Percentiles rank a stretch among this genome's conserved stretches.
Evolutionary conservation across 2,797 vertebrate genomes (phyloP).

Genomic region (Danio kyathit): DNA sequence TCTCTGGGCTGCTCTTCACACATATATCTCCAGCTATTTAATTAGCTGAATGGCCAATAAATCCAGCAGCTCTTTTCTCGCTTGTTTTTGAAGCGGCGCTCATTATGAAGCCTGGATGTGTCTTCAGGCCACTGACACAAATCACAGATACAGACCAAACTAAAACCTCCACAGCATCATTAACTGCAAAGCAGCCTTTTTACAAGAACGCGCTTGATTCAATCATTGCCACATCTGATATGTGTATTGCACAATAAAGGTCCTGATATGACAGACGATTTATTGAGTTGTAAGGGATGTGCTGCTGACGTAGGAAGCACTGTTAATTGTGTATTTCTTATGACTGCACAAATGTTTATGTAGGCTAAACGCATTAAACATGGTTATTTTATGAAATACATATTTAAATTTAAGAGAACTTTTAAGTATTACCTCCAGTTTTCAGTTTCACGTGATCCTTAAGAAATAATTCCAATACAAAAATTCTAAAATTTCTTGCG

Average conservation of each 20-base stretch:
- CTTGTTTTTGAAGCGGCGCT: conserved; percentile 60
- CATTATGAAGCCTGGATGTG: conserved; percentile 30
- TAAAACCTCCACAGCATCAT: conserved; percentile 39
- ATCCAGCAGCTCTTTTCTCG: conserved; percentile 65
- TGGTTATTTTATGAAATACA: too few relatives aligned
- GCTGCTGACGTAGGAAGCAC: not conserved
- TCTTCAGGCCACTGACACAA: conserved; percentile 21
- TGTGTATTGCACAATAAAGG: conserved; percentile 19
- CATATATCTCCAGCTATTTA: conserved; percentile 77
- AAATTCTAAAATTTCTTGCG: too few relatives aligned
- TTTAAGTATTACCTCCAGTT: too few relatives aligned
- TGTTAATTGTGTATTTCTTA: conserved; percentile 6
- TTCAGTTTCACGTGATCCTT: too few relatives aligned
- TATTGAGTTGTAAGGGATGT: conserved; percentile 3
- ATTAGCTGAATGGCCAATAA: conserved; percentile 81
- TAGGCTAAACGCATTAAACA: too few relatives aligned
- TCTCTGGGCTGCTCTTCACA: conserved; percentile 56
- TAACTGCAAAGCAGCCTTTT: conserved; percentile 6
- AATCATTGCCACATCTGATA: conserved; percentile 18
- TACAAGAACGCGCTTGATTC: conserved; percentile 36
- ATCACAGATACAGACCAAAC: conserved; percentile 33
- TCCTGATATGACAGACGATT: conserved; percentile 1
- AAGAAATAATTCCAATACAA: too few relatives aligned
- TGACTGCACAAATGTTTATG: not conserved
- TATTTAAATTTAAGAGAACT: too few relatives aligned